These are phyloP conservation scores for Heliconius cydno DNA, from an alignment of 2,888 invertebrate species.

Conservation along the genomic window DNA sequence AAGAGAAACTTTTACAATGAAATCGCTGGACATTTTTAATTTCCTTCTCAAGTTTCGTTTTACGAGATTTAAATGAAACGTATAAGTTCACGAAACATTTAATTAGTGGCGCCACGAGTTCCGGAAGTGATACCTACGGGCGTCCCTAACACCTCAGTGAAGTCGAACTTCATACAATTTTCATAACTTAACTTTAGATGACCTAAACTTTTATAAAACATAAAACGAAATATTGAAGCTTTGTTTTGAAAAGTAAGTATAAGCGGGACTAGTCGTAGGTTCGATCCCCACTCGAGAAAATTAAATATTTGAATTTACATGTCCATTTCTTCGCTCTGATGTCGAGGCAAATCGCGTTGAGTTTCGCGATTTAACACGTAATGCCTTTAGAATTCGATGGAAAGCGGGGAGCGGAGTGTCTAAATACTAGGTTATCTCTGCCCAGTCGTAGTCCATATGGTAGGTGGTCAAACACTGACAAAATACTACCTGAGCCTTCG, in stretches of 20 bases:
- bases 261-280: too few relatives aligned
- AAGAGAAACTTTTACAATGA: conserved; percentile 68
- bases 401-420: too few relatives aligned
- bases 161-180: conserved; percentile 10
- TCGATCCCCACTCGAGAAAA: too few relatives aligned
- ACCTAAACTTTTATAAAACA: not conserved
- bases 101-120: conserved; percentile 66
- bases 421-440: too few relatives aligned
- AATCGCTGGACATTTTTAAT: conserved; percentile 68
- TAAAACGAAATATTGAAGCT: not conserved
- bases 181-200: conserved; percentile 8
- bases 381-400: too few relatives aligned
- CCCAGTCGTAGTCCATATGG: too few relatives aligned
- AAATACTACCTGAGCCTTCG: not conserved
- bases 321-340: too few relatives aligned
- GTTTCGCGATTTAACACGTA: too few relatives aligned
- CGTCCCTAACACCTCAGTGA: conserved; percentile 56
- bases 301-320: too few relatives aligned
- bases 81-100: conserved; percentile 71
- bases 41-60: conserved; percentile 66
- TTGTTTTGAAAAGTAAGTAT: too few relatives aligned
- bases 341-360: too few relatives aligned
- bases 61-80: conserved; percentile 70
- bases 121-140: conserved; percentile 68
- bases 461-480: not conserved